phyloP scores from a whole-genome alignment of 1,140 invertebrate genomes.

The Daktulosphaira vitifoliae region DNA sequence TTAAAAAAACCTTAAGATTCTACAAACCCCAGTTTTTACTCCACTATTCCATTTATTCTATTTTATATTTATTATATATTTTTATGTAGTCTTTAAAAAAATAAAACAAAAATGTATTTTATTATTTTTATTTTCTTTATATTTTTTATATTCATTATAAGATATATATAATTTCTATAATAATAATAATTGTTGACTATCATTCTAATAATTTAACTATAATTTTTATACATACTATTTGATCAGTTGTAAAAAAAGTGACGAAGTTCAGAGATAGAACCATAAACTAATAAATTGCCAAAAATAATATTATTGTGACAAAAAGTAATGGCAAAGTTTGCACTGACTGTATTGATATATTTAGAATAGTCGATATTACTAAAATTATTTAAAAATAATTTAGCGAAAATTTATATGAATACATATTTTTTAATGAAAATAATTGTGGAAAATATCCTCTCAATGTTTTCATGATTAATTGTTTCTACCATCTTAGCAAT shows the following conservation, averaged over 20 bases:
- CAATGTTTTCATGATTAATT: slow-evolving; percentile 18
- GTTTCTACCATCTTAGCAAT: slow-evolving; percentile 24
- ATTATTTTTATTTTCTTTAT: no score
- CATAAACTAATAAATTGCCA: slow-evolving; percentile 8
- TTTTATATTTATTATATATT: no score
- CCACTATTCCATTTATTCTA: no score
- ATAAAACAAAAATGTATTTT: no score
- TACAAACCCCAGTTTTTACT: no score
- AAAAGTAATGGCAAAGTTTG: slow-evolving; percentile 3
- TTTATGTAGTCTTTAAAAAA: no score
- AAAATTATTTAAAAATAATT: slow-evolving; percentile 1
- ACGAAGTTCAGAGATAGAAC: slow-evolving; percentile 5
- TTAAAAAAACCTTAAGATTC: no score
- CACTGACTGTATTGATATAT: slow-evolving; percentile 9
- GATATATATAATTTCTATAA: no score
- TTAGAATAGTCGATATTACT: slow-evolving; percentile 5
- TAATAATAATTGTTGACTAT: no score
- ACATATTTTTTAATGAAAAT: slow-evolving; percentile 20
- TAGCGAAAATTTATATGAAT: no score
- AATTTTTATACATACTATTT: slow-evolving; percentile 5
- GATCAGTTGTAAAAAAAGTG: background rate
- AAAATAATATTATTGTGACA: slow-evolving; percentile 7
- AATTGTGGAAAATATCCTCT: slow-evolving; percentile 4
- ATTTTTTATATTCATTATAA: no score
- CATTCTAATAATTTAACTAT: no score